Conservation (phyloP, 53 echinoderm and acorn worm genomes). For the Antedon mediterranea region DNA sequence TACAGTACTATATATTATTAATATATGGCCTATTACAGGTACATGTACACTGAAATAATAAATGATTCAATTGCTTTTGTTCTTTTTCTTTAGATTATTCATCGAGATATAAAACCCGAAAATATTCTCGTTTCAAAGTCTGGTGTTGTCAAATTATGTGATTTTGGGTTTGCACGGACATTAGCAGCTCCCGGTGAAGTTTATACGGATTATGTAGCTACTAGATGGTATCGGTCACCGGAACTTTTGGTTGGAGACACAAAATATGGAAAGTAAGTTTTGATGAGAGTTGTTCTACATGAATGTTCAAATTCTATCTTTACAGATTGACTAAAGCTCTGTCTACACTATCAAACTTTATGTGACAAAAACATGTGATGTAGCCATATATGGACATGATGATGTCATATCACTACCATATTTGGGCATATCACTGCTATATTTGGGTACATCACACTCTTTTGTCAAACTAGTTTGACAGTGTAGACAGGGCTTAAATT, state of each 20-base stretch:
- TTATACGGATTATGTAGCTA: constrained; percentile 98
- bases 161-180: constrained; percentile 98
- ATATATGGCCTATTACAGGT: no score
- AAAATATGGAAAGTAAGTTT: constrained; percentile 96
- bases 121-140: constrained; percentile 94
- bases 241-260: constrained; percentile 89
- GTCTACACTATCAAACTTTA: no score
- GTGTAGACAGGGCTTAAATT: not conserved
- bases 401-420: no score
- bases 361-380: not conserved
- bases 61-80: no score
- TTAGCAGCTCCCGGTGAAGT: constrained; percentile 92
- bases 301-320: not conserved
- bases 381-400: no score
- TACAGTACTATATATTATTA: no score
- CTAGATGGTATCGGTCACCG: constrained; percentile 94
- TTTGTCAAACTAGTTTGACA: no score
- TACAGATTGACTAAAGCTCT: no score
- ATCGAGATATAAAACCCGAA: constrained; percentile 96
- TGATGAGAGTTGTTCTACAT: not conserved
- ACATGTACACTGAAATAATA: no score
- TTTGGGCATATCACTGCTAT: no score
- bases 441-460: no score
- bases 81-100: constrained; percentile 63
- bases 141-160: constrained; percentile 86